Percentiles rank a stretch among this genome's conserved stretches.
Evolutionary conservation across 2,113 vertebrate genomes (phyloP).

Genomic region (Puma concolor): DNA sequence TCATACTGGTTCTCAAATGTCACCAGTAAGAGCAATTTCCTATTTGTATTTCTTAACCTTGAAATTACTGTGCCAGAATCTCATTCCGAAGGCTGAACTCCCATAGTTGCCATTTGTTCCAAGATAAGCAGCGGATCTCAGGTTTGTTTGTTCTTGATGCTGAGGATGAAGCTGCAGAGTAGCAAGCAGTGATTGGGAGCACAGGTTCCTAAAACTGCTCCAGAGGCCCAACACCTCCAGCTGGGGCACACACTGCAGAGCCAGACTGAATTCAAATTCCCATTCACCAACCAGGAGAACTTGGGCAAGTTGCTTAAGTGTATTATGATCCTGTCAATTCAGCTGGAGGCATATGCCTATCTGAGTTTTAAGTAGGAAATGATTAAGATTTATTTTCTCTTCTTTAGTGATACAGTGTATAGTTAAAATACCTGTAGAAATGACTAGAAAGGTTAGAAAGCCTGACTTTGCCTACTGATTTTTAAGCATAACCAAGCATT

Average conservation of each 20-base stretch:
- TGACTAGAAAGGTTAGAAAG: not conserved
- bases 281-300: not conserved
- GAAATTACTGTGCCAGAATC: not conserved
- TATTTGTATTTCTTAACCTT: not conserved
- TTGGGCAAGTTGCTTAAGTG: not conserved
- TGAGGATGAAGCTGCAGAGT: not conserved
- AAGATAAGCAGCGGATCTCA: not conserved
- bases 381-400: not conserved
- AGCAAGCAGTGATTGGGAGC: not conserved
- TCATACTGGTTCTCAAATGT: not conserved
- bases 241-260: not conserved
- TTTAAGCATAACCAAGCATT: not conserved
- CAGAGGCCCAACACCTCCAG: not conserved
- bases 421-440: not conserved
- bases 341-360: not conserved
- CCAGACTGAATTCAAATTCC: not conserved
- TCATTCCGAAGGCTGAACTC: not conserved
- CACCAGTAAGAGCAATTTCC: not conserved
- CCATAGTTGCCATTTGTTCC: not conserved
- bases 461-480: not conserved
- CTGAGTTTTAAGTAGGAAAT: not conserved
- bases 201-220: not conserved
- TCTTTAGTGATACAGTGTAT: not conserved
- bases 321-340: not conserved
- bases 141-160: not conserved